Evolutionary conservation across 2,113 vertebrate genomes (phyloP), one percentile per base, ranked within the genome.

Genomic region (Scomber colias): DNA sequence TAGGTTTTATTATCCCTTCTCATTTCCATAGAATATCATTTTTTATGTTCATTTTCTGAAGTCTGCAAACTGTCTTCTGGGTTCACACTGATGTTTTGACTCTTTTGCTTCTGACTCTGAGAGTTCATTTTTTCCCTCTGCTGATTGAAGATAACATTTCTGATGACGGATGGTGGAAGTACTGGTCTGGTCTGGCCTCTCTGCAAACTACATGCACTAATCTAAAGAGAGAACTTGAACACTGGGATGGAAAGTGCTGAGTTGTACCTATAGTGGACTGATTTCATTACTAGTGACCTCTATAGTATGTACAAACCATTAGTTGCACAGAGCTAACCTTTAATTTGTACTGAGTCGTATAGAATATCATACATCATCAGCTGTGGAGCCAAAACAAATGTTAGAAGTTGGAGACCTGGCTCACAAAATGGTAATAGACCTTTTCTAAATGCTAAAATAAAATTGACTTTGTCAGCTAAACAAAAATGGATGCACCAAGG

Each of bases 241-340:
- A 61, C 5, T 57, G n/a, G 14, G 27, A 48, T 50, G 21, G 24
- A 77, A 79, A 85, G 35, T 68, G 80, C 83, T 71, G 70, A 77
- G 44, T 64, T 66, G 19, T 51, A 30, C 24, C 35, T 53, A 11
- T 10, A 12, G 44, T 54, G n/a, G 61, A 56, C 21, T 15, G 21
- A 48, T 81, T 65, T 75, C 59, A 77, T 81, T 75, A 77, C 27
- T 2, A 45, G 27, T 63, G 55, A 82, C 49, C 66, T 54, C 21
- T 72, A 30, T 55, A 50, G 59, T 65, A 24, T 50, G 61, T 74
- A 27, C 40, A 73, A 49, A 62, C 49, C 45, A 46, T 75, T 82
- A 51, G 59, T 35, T 46, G 61, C 19, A 16, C 11, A 31, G 19
- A 75, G 57, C 13, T 13, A 35, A 3, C 11, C 27, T 75, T 71